Evolutionary conservation across 2,113 vertebrate genomes (phyloP).

Genomic region (Scomber colias): DNA sequence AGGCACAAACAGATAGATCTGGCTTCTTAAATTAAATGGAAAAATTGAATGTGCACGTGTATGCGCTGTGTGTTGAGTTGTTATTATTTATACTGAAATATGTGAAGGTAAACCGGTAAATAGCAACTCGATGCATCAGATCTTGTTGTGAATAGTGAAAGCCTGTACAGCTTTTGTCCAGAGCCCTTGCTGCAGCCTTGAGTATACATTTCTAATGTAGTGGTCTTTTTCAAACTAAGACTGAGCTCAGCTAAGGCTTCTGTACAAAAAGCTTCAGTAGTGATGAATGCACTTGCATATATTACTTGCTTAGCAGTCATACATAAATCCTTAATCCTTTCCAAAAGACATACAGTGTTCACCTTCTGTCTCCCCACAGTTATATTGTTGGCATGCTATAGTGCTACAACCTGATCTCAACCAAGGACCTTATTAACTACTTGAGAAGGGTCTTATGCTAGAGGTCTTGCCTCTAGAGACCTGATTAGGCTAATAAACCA

Average conservation of each 20-base stretch:
- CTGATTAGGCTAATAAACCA: constrained; percentile 82
- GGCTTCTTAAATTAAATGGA: not conserved
- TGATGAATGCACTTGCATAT: constrained; percentile 54
- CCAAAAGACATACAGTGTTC: constrained; percentile 53
- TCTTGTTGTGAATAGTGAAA: constrained; percentile 11
- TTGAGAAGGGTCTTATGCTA: constrained; percentile 66
- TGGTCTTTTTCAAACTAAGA: constrained; percentile 29
- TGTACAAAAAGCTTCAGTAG: constrained; percentile 39
- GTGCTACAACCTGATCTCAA: constrained; percentile 61
- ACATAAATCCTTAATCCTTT: constrained; percentile 56
- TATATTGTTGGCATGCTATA: constrained; percentile 63
- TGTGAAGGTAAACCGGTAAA: constrained; percentile 18
- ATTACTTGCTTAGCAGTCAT: constrained; percentile 51
- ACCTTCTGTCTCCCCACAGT: constrained; percentile 37
- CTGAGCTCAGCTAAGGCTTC: constrained; percentile 39
- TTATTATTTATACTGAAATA: constrained; percentile 9
- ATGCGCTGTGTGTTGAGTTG: not conserved
- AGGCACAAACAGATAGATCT: not conserved
- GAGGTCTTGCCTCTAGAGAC: constrained; percentile 69
- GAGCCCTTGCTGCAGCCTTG: constrained; percentile 39
- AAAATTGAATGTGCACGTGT: constrained; percentile 1
- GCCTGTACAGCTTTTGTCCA: constrained; percentile 36
- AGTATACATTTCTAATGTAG: constrained; percentile 52
- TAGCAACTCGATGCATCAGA: constrained; percentile 15
- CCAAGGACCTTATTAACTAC: constrained; percentile 74